Conservation (phyloP, 2,797 vertebrate species). For the Anomalospiza imberbis region DNA sequence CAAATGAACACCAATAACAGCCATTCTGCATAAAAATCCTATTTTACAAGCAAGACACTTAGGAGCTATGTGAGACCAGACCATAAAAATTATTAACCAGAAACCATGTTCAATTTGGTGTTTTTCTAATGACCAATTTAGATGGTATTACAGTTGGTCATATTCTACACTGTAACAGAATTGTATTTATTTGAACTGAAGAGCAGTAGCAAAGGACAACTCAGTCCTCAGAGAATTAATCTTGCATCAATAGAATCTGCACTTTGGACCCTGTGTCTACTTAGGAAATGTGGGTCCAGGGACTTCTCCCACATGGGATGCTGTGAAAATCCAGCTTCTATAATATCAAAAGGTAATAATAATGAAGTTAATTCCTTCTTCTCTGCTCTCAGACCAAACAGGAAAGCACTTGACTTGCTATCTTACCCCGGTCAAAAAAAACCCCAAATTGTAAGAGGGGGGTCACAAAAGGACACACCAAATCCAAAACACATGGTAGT, state of each 20-base stretch:
- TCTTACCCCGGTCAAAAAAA: neutral
- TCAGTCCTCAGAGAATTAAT: neutral
- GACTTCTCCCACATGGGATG: neutral
- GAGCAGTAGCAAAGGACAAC: neutral
- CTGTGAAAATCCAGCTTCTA: neutral
- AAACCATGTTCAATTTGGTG: neutral
- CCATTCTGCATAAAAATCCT: neutral
- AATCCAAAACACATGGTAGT: neutral
- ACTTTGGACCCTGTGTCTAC: neutral
- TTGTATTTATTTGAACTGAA: neutral
- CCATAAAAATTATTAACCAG: constrained; percentile 33
- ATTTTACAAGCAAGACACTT: constrained; percentile 12
- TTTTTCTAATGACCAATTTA: neutral
- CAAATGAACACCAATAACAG: neutral
- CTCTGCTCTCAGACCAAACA: neutral
- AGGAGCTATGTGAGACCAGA: neutral
- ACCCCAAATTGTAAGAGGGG: neutral
- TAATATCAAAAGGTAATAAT: neutral
- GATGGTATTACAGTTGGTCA: neutral
- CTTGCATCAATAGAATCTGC: neutral
- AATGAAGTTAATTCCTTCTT: neutral
- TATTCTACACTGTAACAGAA: neutral
- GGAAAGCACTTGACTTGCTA: neutral
- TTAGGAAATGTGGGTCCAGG: neutral
- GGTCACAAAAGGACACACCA: neutral